Percentiles rank a stretch among this genome's conserved stretches.
Conservation (phyloP, 2,888 invertebrate genomes). For the Lepas anatifera region DNA sequence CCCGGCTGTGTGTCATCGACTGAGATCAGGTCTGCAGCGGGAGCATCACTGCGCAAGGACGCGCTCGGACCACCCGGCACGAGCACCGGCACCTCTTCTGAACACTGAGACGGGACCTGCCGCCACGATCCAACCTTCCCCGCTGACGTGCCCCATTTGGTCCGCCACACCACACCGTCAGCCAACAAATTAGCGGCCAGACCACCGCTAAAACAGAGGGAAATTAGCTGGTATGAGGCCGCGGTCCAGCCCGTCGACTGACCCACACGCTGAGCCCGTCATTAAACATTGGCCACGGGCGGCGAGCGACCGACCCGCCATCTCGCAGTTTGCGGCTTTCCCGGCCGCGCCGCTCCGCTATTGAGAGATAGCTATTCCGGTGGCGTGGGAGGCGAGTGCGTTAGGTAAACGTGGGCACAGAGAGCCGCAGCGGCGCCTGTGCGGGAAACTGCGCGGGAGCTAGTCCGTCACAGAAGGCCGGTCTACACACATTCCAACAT, state of each 20-base stretch:
- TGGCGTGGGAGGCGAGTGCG: constrained; percentile 4
- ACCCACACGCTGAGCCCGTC: not conserved
- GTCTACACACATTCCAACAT: constrained; percentile 3
- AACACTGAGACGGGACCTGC: too few species aligned
- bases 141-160: too few species aligned
- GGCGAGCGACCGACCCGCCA: too few species aligned
- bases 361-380: not conserved
- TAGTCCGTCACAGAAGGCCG: not conserved
- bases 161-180: too few species aligned
- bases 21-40: too few species aligned
- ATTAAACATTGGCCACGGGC: not conserved
- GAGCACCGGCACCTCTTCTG: too few species aligned
- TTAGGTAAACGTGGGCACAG: not conserved
- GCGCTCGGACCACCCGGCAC: too few species aligned
- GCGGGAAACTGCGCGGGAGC: not conserved
- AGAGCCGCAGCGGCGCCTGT: not conserved
- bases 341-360: not conserved
- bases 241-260: not conserved
- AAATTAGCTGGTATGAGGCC: not conserved
- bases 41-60: too few species aligned
- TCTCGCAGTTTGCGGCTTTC: too few species aligned
- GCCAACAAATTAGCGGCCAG: not conserved
- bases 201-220: not conserved
- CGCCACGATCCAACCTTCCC: too few species aligned
- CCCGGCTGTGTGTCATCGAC: too few species aligned